Percentiles rank a stretch among this genome's conserved stretches.
phyloP scores from a whole-genome alignment of 2,888 invertebrate species.

The Listrodromus nycthemerus region DNA sequence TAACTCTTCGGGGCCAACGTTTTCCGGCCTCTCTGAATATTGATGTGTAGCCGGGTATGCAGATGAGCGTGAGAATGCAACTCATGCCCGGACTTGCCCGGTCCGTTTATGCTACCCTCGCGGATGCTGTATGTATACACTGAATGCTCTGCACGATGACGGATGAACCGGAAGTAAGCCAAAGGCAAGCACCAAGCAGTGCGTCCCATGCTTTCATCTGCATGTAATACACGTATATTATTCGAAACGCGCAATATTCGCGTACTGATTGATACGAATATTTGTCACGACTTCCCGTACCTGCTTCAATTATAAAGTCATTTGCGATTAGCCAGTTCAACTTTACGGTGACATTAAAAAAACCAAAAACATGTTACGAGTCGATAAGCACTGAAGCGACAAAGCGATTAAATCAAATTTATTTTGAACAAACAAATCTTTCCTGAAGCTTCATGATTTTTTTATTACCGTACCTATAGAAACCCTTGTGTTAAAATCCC shows the following conservation, averaged over 20 bases:
- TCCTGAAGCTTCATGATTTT: not conserved
- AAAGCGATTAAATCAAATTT: not conserved
- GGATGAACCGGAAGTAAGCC: slow-evolving; percentile 80
- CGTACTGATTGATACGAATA: slow-evolving; percentile 30
- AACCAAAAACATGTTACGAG: not conserved
- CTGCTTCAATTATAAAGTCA: not conserved
- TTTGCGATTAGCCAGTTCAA: not conserved
- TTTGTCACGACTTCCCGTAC: slow-evolving; percentile 17
- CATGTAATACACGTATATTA: slow-evolving; percentile 25
- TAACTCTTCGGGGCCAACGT: slow-evolving; percentile 71
- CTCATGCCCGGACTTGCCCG: slow-evolving; percentile 75
- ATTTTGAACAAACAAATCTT: too few species aligned
- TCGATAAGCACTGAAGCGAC: not conserved
- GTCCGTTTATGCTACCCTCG: slow-evolving; percentile 41
- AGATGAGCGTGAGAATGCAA: slow-evolving; percentile 84
- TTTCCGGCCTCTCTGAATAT: slow-evolving; percentile 82
- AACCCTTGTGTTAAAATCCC: too few species aligned
- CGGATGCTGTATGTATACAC: slow-evolving; percentile 70
- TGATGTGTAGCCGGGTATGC: slow-evolving; percentile 82
- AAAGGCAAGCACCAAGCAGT: slow-evolving; percentile 56
- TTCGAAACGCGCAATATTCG: slow-evolving; percentile 26
- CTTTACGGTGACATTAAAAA: not conserved
- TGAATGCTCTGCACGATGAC: slow-evolving; percentile 70
- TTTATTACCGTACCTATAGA: not conserved
- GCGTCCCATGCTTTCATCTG: slow-evolving; percentile 35